phyloP scores from a whole-genome alignment of 2,797 vertebrate species.

The Discoglossus pictus region DNA sequence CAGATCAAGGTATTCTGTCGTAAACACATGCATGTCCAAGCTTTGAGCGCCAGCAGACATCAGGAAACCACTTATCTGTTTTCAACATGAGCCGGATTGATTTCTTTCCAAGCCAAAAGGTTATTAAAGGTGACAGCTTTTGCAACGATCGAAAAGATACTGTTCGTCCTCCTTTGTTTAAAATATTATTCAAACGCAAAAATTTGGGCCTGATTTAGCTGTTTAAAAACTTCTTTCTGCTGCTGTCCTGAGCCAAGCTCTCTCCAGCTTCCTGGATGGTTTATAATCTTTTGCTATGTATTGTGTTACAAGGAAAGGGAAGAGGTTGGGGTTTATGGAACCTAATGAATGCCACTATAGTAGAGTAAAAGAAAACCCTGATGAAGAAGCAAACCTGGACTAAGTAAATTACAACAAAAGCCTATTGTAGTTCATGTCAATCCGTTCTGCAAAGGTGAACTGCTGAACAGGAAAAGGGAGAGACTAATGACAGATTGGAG shows the following conservation, averaged over 20 bases:
- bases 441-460: slow-evolving; percentile 11
- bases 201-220: slow-evolving; percentile 57
- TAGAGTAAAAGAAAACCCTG: slow-evolving; percentile 17
- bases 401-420: slow-evolving; percentile 19
- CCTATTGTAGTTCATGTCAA: slow-evolving; percentile 15
- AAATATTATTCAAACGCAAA: slow-evolving; percentile 51
- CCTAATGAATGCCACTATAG: slow-evolving; percentile 22
- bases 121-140: slow-evolving; percentile 46
- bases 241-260: slow-evolving; percentile 55
- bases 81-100: slow-evolving; percentile 52
- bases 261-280: slow-evolving; percentile 66
- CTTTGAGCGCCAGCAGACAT: slow-evolving; percentile 55
- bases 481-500: slow-evolving; percentile 1
- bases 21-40: slow-evolving; percentile 51
- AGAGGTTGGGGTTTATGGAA: slow-evolving; percentile 44
- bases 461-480: slow-evolving; percentile 16
- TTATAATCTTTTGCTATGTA: slow-evolving; percentile 58
- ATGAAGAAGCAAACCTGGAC: slow-evolving; percentile 19
- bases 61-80: slow-evolving; percentile 59
- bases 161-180: slow-evolving; percentile 63
- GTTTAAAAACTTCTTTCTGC: slow-evolving; percentile 61
- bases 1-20: slow-evolving; percentile 49
- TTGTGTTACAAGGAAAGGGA: slow-evolving; percentile 55
- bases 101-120: slow-evolving; percentile 59
- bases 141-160: slow-evolving; percentile 61